phyloP scores from a whole-genome alignment of 2,113 vertebrate genomes.

The Leucosticte australis region DNA sequence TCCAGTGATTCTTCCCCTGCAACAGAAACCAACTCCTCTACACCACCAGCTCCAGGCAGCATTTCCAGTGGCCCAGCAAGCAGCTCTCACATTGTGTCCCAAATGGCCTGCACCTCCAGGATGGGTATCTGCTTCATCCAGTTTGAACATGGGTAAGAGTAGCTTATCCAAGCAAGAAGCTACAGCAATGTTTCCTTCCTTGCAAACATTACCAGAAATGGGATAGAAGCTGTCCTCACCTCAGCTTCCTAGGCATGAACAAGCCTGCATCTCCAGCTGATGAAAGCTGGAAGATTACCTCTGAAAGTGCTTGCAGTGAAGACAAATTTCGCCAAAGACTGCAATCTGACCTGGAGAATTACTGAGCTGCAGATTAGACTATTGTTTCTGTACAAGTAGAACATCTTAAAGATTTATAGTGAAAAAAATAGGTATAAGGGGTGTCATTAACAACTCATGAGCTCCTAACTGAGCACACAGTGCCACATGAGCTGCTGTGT shows the following conservation, averaged over 20 bases:
- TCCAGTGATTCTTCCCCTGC: not conserved
- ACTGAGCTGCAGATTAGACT: slow-evolving; percentile 65
- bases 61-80: not conserved
- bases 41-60: not conserved
- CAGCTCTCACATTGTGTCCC: not conserved
- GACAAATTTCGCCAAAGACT: not conserved
- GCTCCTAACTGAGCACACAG: not conserved
- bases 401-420: not conserved
- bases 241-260: not conserved
- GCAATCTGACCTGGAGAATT: slow-evolving; percentile 54
- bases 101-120: not conserved
- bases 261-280: not conserved
- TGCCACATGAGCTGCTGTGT: not conserved
- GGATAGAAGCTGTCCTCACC: not conserved
- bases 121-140: not conserved
- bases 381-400: not conserved
- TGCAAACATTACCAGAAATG: not conserved
- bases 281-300: slow-evolving; percentile 29
- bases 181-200: not conserved
- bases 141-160: not conserved
- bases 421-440: not conserved
- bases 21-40: not conserved
- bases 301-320: slow-evolving; percentile 19
- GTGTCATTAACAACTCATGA: slow-evolving; percentile 8
- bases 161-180: not conserved